These are phyloP conservation scores for Agonopterix arenella DNA, from an alignment of 2,888 invertebrate species.

Conservation along the genomic window DNA sequence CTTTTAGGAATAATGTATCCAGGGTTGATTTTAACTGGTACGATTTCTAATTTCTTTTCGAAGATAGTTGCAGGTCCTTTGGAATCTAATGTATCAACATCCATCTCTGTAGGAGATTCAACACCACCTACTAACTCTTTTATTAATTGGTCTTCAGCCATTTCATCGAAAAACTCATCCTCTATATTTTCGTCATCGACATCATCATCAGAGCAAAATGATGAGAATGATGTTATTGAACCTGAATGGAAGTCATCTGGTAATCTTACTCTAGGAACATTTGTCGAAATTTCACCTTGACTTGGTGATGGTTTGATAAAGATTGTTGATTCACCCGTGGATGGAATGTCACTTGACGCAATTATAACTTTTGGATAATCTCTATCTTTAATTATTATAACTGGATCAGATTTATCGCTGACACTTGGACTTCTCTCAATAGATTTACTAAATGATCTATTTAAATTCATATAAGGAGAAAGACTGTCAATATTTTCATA, in stretches of 20 bases:
- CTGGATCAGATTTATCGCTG: constrained; percentile 23
- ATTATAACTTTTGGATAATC: constrained; percentile 70
- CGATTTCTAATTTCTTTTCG: constrained; percentile 62
- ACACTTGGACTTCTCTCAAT: constrained; percentile 29
- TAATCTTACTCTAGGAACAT: constrained; percentile 69
- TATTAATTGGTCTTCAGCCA: constrained; percentile 59
- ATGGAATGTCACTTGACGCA: constrained; percentile 60
- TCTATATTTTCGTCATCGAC: constrained; percentile 39
- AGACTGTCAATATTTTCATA: constrained; percentile 59
- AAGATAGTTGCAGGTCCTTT: constrained; percentile 61
- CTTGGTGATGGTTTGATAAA: constrained; percentile 77
- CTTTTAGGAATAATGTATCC: constrained; percentile 36
- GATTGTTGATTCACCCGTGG: constrained; percentile 74
- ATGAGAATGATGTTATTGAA: constrained; percentile 55
- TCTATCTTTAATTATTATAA: constrained; percentile 33
- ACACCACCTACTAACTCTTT: constrained; percentile 66
- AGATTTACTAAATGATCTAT: constrained; percentile 28
- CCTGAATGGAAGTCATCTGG: constrained; percentile 65
- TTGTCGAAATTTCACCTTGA: constrained; percentile 43
- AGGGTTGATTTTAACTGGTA: constrained; percentile 59
- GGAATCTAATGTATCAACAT: constrained; percentile 45
- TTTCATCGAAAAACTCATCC: constrained; percentile 44
- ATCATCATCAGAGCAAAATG: constrained; percentile 55
- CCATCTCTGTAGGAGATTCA: constrained; percentile 55
- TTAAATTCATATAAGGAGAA: constrained; percentile 24